phyloP scores from a whole-genome alignment of 2,113 vertebrate genomes.

The Perognathus longimembris region DNA sequence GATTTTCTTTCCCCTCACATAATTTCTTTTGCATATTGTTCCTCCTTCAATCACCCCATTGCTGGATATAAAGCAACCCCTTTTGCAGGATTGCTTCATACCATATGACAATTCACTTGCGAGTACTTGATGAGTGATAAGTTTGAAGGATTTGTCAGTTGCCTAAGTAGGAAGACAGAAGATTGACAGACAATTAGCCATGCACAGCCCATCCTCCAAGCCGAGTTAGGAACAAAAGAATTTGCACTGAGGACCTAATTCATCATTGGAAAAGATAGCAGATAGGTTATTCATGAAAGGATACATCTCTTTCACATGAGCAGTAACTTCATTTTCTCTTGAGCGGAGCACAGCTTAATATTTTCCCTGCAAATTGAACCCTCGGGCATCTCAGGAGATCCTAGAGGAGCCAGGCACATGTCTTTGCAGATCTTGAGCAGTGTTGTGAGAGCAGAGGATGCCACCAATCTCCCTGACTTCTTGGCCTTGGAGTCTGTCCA shows the following conservation, averaged over 20 bases:
- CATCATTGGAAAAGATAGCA: slow-evolving; percentile 69
- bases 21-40: slow-evolving; percentile 70
- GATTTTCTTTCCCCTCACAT: slow-evolving; percentile 38
- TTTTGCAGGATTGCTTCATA: slow-evolving; percentile 45
- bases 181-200: not conserved
- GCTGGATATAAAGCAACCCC: slow-evolving; percentile 51
- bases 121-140: slow-evolving; percentile 18
- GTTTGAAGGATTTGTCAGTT: slow-evolving; percentile 21
- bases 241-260: slow-evolving; percentile 52
- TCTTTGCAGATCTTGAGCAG: not conserved
- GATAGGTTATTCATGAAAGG: slow-evolving; percentile 70
- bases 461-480: not conserved
- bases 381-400: not conserved
- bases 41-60: slow-evolving; percentile 63
- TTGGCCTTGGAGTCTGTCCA: not conserved
- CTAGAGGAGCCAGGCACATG: not conserved
- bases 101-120: slow-evolving; percentile 2
- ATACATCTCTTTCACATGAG: slow-evolving; percentile 70
- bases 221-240: slow-evolving; percentile 50
- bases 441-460: not conserved
- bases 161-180: slow-evolving; percentile 10
- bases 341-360: slow-evolving; percentile 5
- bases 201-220: not conserved
- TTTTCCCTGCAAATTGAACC: slow-evolving; percentile 51
- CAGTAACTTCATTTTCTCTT: slow-evolving; percentile 75